A percentile compares a stretch with the other conserved stretches of the same genome.
phyloP scores from a whole-genome alignment of 2,888 invertebrate genomes.

The Subacronicta megacephala region DNA sequence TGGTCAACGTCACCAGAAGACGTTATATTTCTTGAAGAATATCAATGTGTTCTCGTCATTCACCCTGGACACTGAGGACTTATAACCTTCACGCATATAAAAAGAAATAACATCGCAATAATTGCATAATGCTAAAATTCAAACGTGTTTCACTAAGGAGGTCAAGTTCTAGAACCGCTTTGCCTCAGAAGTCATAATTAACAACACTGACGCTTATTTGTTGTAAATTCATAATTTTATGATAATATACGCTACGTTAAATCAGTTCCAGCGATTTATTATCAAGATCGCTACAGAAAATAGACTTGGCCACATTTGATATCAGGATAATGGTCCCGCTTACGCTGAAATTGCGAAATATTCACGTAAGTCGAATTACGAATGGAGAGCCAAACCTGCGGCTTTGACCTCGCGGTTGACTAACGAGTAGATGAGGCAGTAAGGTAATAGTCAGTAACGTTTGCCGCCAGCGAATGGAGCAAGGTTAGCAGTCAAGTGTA shows the following conservation, averaged over 20 bases:
- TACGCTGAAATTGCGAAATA: constrained; percentile 63
- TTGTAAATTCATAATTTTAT: constrained; percentile 65
- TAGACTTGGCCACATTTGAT: constrained; percentile 29
- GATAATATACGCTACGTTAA: constrained; percentile 58
- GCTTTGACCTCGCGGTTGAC: constrained; percentile 70
- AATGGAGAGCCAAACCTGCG: constrained; percentile 69
- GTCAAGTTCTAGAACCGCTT: constrained; percentile 80
- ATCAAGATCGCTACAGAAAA: constrained; percentile 28
- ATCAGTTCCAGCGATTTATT: constrained; percentile 47
- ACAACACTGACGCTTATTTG: constrained; percentile 59
- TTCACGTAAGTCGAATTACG: constrained; percentile 62
- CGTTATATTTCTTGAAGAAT: constrained; percentile 12
- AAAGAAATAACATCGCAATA: constrained; percentile 65
- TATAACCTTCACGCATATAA: constrained; percentile 66
- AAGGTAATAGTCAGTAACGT: constrained; percentile 68
- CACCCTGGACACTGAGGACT: constrained; percentile 67
- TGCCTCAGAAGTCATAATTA: constrained; percentile 67
- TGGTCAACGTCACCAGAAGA: constrained; percentile 1
- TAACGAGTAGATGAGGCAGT: constrained; percentile 73
- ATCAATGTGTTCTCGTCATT: constrained; percentile 44
- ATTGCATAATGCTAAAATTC: constrained; percentile 76
- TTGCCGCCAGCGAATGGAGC: constrained; percentile 68
- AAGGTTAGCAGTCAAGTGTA: constrained; percentile 78
- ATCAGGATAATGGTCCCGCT: constrained; percentile 27
- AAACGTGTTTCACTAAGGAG: constrained; percentile 78